Base-by-base conservation (phyloP, 2,888 invertebrate species). In the Gnatocerus cornutus region DNA sequence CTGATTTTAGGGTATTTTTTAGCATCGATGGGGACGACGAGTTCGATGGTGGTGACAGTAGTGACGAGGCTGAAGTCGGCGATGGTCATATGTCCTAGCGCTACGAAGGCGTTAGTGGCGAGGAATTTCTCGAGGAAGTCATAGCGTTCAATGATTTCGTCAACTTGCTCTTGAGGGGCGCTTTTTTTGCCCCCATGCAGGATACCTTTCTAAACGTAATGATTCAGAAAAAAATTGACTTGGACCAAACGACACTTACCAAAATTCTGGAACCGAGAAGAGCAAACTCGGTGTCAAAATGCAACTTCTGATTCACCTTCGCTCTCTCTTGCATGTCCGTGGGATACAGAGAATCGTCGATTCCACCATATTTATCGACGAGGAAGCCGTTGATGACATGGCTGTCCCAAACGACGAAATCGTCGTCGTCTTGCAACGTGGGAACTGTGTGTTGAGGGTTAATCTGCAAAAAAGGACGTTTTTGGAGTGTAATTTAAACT, bases 381-480 rank as follows among this genome's bases (percentile, higher is more conserved):
- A 89, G 81, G 74, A 87, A 88, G 14, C 83, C 81, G n/a, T 82
- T 80, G 39, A 88, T 88, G 0, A 87, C 87, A 73, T 88, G 87
- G 66, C 88, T 88, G 71, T 77, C 83, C 80, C 65, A 85, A n/a
- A 80, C 66, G 87, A 85, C 67, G 78, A 86, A 87, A 13, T 56
- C 63, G 55, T 87, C 89, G 55, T 87, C 89, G 68, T 87, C 88
- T 43, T 69, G 48, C n/a, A 69, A 10, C n/a, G 69, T 69, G 3
- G 69, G 69, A 10, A 69, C 59, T 4, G 69, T 65, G 43, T 69
- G 69, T 48, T 65, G 65, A n/a, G 69, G 69, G 14, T 69, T 69
- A 4, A 65, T 14, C 69, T 69, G 50, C 5, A 56, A 59, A 41
- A 9, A 50, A 41, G 10, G n/a, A 7, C n/a, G n/a, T n/a, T n/a